A percentile compares a stretch with the other conserved stretches of the same genome.
These are phyloP conservation scores for Coleophora flavipennella DNA, from an alignment of 2,888 invertebrate species.

Conservation along the genomic window DNA sequence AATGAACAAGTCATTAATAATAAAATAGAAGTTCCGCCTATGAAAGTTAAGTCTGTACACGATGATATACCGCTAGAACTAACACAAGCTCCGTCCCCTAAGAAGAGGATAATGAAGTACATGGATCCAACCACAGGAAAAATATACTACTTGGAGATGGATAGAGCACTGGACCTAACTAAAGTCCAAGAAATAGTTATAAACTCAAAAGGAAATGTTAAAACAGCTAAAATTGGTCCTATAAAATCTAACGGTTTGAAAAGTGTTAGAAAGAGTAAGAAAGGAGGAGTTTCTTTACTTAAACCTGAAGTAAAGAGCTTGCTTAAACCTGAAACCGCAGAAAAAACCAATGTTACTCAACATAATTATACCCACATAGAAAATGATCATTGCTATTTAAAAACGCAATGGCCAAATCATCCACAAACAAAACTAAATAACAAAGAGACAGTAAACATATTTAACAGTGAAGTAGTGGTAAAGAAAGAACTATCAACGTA, in stretches of 20 bases:
- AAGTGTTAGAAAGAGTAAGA: constrained; percentile 30
- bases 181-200: constrained; percentile 60
- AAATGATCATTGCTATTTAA: constrained; percentile 61
- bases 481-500: constrained; percentile 28
- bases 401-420: constrained; percentile 21
- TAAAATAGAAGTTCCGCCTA: neutral
- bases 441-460: neutral
- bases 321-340: constrained; percentile 23
- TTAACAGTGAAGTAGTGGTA: constrained; percentile 12
- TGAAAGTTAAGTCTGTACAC: neutral
- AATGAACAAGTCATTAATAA: neutral
- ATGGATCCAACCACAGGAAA: constrained; percentile 56
- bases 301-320: constrained; percentile 48
- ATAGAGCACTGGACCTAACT: constrained; percentile 44
- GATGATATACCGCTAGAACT: constrained; percentile 31
- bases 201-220: constrained; percentile 34
- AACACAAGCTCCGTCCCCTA: constrained; percentile 27
- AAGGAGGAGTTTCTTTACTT: constrained; percentile 36
- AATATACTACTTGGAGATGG: constrained; percentile 61
- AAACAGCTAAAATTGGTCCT: constrained; percentile 48
- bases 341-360: constrained; percentile 11
- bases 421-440: neutral
- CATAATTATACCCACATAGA: constrained; percentile 40
- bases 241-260: constrained; percentile 48
- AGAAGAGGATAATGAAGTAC: constrained; percentile 57